phyloP scores from a whole-genome alignment of 2,113 vertebrate species.

The Sminthopsis crassicaudata region DNA sequence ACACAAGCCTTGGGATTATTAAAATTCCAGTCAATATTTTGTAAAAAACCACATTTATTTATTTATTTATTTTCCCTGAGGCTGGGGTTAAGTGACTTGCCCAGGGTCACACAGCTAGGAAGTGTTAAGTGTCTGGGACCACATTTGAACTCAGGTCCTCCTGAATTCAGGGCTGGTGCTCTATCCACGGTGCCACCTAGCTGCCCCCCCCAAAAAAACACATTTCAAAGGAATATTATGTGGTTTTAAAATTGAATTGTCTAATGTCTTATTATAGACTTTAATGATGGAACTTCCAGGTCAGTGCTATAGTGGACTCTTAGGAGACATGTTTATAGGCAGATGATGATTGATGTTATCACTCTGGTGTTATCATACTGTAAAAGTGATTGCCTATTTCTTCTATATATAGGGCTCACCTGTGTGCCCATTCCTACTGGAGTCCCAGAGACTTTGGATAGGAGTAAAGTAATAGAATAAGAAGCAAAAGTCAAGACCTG shows the following conservation, averaged over 20 bases:
- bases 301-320: background rate
- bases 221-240: background rate
- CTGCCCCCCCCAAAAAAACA: too few species aligned
- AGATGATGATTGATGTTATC: background rate
- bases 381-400: background rate
- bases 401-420: background rate
- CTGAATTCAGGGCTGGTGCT: too few species aligned
- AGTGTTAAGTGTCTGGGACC: too few species aligned
- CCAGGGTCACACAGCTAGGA: too few species aligned
- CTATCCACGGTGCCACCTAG: too few species aligned
- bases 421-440: background rate
- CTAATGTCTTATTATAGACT: too few species aligned
- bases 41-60: too few species aligned
- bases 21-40: background rate
- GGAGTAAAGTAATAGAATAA: background rate
- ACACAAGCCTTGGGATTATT: background rate
- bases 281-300: background rate
- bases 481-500: background rate
- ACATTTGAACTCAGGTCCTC: too few species aligned
- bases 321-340: background rate
- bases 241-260: background rate
- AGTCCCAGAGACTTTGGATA: background rate
- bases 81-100: too few species aligned
- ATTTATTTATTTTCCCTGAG: too few species aligned
- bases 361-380: background rate